Base-by-base conservation (phyloP, 1,140 invertebrate species). In the Mactra quadrangularis region DNA sequence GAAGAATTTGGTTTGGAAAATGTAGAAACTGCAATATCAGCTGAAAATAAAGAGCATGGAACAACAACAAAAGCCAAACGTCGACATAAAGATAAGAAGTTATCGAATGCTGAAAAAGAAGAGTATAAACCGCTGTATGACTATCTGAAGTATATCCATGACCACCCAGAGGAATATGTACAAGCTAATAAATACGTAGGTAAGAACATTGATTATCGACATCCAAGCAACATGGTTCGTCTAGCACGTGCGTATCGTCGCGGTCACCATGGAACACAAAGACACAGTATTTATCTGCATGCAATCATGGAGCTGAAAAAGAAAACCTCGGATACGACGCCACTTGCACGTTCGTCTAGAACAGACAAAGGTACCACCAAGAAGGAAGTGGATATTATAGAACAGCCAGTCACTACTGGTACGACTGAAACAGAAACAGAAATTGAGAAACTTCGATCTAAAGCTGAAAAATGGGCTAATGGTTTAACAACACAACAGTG, bases 131-230 rank as follows among this genome's bases (percentile, higher is more conserved):
- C 87, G 7, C 70, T 91, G 53, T 50, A 83, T 17, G 82, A 84
- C 35, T 91, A 91, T 64, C 74, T 90, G 17, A 86, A 85, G 70
- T 88, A 87, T 75, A 86, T 91, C n/a, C 53, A 81, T n/a, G 88
- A 90, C 35, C 87, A 91, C 62, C 81, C 82, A 7, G 82, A 87
- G 3, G 89, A 91, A 68, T 91, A 88, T 60, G 38, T 87, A 41
- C 52, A 57, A 25, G 19, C 22, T 57, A 86, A 31, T 52, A 86
- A 64, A 45, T 83, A 77, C 74, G 77, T 29, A 33, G 29, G 3
- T 35, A 74, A 62, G 52, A 81, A 76, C 31, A 75, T 45, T 45
- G 45, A 38, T 50, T 83, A 72, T 53, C 35, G 52, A 50, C 72
- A 74, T 27, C 78, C 62, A 31, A 79, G 52, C 59, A 68, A 35